Evolutionary conservation across 92 coral and sea anemone genomes (phyloP).

Genomic region (Bergia sp.): DNA sequence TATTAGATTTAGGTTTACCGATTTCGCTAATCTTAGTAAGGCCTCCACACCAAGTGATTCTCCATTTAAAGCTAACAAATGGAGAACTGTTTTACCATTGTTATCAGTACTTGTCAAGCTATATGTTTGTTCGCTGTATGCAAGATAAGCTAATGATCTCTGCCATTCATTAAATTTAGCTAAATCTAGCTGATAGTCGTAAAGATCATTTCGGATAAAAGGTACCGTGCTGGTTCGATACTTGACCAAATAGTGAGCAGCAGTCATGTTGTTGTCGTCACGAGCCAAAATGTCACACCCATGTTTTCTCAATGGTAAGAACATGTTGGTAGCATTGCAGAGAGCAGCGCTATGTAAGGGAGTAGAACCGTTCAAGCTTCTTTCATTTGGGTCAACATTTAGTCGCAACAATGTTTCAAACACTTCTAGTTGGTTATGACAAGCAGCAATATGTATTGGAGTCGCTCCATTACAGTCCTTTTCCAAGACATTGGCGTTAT

Average conservation of each 20-base stretch:
- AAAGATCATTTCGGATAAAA: not conserved
- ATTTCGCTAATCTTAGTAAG: not conserved
- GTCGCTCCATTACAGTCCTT: constrained; percentile 34
- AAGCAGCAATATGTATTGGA: constrained; percentile 52
- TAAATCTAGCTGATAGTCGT: not conserved
- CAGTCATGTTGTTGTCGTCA: constrained; percentile 39
- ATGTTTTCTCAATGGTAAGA: constrained; percentile 6
- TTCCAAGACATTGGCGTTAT: not conserved
- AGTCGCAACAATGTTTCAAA: not conserved
- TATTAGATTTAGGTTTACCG: not conserved
- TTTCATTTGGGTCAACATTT: constrained; percentile 23
- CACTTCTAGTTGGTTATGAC: constrained; percentile 10
- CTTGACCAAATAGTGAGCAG: constrained; percentile 47
- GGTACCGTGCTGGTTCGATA: not conserved
- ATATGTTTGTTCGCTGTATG: not conserved
- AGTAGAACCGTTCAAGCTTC: constrained; percentile 48
- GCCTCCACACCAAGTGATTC: not conserved
- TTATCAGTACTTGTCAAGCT: not conserved
- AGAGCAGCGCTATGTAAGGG: constrained; percentile 62
- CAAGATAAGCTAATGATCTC: not conserved
- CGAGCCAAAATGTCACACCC: constrained; percentile 14
- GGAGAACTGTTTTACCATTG: not conserved
- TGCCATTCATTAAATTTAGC: not conserved
- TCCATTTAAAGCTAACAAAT: not conserved
- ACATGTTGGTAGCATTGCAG: constrained; percentile 22